A percentile compares a stretch with the other conserved stretches of the same genome.
These are phyloP conservation scores for Catharus fuscescens DNA, from an alignment of 2,113 vertebrate genomes.

Conservation along the genomic window DNA sequence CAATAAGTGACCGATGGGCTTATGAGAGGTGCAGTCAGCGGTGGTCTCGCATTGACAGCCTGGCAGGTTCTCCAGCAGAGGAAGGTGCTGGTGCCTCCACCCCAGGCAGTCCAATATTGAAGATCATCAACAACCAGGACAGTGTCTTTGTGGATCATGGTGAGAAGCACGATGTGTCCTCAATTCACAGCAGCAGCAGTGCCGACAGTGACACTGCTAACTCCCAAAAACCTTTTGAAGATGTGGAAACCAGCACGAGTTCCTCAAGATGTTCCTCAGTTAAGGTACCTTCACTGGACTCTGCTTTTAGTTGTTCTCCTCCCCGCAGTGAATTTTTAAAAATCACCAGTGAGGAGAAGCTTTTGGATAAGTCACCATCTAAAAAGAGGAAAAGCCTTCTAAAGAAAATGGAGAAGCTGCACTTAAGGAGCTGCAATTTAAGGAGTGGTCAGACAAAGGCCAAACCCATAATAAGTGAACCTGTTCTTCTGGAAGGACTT, in stretches of 20 bases:
- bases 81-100: background rate
- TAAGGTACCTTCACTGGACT: conserved; percentile 63
- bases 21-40: conserved; percentile 74
- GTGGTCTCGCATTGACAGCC: conserved; percentile 77
- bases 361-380: conserved; percentile 71
- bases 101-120: conserved; percentile 27
- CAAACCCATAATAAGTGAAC: conserved; percentile 67
- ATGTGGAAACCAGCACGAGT: conserved; percentile 71
- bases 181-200: conserved; percentile 81
- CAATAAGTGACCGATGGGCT: conserved; percentile 86
- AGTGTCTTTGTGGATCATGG: conserved; percentile 20
- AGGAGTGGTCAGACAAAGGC: conserved; percentile 50
- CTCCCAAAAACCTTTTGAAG: conserved; percentile 55
- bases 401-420: conserved; percentile 86
- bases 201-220: conserved; percentile 76
- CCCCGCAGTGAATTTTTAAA: conserved; percentile 59
- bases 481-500: conserved; percentile 74
- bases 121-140: background rate
- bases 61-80: conserved; percentile 11
- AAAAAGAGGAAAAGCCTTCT: conserved; percentile 81
- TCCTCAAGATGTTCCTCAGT: conserved; percentile 77
- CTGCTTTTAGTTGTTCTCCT: conserved; percentile 71
- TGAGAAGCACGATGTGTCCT: conserved; percentile 77
- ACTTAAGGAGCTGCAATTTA: conserved; percentile 67
- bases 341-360: conserved; percentile 51